Conservation (phyloP, 2,113 vertebrate species). For the Cichladusa arquata region DNA sequence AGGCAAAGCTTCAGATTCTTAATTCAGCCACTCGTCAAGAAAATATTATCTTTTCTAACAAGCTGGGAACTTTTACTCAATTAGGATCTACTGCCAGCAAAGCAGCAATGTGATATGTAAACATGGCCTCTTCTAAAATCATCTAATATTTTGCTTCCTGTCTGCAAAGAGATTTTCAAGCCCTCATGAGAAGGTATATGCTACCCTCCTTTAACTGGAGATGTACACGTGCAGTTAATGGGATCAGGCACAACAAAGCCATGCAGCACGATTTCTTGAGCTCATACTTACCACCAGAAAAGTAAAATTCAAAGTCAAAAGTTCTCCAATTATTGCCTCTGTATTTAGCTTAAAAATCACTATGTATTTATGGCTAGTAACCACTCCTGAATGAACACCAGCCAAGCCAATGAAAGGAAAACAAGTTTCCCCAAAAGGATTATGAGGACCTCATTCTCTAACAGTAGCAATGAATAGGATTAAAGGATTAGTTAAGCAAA, state of each 20-base stretch:
- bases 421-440: neutral
- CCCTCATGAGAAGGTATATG: neutral
- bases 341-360: neutral
- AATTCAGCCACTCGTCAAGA: neutral
- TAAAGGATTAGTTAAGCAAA: constrained; percentile 16
- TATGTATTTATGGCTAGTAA: neutral
- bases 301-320: neutral
- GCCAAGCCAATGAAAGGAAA: neutral
- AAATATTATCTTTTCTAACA: neutral
- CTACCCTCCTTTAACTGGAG: neutral
- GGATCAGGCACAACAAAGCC: neutral
- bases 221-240: fast-evolving
- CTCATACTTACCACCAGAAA: neutral
- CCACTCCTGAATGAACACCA: neutral
- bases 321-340: neutral
- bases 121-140: neutral
- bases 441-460: neutral
- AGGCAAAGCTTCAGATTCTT: neutral
- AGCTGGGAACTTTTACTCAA: neutral
- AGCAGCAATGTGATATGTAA: neutral
- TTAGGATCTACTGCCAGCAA: neutral
- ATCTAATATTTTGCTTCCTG: neutral
- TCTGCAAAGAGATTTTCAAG: neutral
- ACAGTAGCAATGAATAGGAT: neutral
- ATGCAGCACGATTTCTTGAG: neutral